phyloP scores from a whole-genome alignment of 2,888 invertebrate species.

The Aporophyla lueneburgensis region DNA sequence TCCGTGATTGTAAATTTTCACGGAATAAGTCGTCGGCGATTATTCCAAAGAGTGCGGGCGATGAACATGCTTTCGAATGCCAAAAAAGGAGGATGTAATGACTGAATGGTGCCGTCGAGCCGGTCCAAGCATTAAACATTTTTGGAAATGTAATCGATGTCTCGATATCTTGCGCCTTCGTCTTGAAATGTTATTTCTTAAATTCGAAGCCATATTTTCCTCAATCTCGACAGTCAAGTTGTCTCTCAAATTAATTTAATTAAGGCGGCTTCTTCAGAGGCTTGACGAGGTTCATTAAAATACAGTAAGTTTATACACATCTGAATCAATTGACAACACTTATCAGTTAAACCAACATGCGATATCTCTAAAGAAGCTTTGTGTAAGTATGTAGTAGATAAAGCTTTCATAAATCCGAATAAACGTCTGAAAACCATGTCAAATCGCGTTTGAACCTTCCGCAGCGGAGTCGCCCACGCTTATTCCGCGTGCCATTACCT shows the following conservation, averaged over 20 bases:
- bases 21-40: constrained; percentile 70
- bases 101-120: constrained; percentile 66
- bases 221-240: constrained; percentile 36
- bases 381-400: constrained; percentile 46
- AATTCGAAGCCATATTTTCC: constrained; percentile 42
- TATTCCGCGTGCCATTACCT: constrained; percentile 77
- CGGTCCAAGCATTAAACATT: constrained; percentile 52
- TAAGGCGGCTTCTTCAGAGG: constrained; percentile 50
- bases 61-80: constrained; percentile 73
- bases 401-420: constrained; percentile 70
- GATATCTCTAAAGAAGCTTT: constrained; percentile 43
- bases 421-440: constrained; percentile 74
- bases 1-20: constrained; percentile 74
- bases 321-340: constrained; percentile 59
- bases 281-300: constrained; percentile 46
- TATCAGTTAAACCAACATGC: constrained; percentile 46
- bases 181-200: constrained; percentile 46
- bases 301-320: constrained; percentile 41
- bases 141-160: constrained; percentile 63
- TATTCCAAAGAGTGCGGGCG: constrained; percentile 66
- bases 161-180: constrained; percentile 55
- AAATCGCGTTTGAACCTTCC: constrained; percentile 75
- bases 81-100: constrained; percentile 74
- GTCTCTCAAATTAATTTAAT: constrained; percentile 51
- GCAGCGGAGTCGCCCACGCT: constrained; percentile 79